Conservation (phyloP, 2,113 vertebrate genomes). For the Melanostigma gelatinosum region DNA sequence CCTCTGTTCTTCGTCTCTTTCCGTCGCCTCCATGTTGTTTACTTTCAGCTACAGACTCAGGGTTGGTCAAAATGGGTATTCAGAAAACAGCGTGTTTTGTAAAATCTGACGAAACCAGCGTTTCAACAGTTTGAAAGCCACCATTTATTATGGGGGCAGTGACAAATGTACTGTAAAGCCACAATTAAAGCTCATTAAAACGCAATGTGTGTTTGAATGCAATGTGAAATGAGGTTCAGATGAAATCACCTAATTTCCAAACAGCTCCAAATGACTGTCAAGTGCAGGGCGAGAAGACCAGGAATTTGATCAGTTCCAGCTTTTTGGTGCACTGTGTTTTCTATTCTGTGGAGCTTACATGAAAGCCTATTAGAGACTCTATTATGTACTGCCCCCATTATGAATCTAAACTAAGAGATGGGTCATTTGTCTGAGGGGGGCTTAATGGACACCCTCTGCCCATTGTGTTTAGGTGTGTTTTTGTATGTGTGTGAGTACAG, state of each 20-base stretch:
- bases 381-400: constrained; percentile 23
- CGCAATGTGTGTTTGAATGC: constrained; percentile 42
- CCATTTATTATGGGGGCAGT: constrained; percentile 26
- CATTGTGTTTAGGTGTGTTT: constrained; percentile 7
- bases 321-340: constrained; percentile 36
- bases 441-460: constrained; percentile 8
- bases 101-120: background rate
- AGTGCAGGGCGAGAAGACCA: background rate
- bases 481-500: background rate
- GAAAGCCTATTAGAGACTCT: constrained; percentile 33
- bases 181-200: constrained; percentile 56
- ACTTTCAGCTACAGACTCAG: constrained; percentile 5
- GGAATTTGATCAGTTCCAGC: constrained; percentile 28
- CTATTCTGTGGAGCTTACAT: constrained; percentile 10
- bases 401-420: constrained; percentile 36
- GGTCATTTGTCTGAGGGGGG: constrained; percentile 9
- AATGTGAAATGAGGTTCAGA: constrained; percentile 43
- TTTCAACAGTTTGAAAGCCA: constrained; percentile 27
- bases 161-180: constrained; percentile 31
- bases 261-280: constrained; percentile 21
- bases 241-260: constrained; percentile 45
- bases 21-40: constrained; percentile 31
- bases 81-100: constrained; percentile 5
- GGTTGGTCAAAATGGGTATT: constrained; percentile 16
- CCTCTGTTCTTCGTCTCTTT: constrained; percentile 7